These are phyloP conservation scores for Nesidiocoris tenuis DNA, from an alignment of 2,888 invertebrate species.

Conservation along the genomic window DNA sequence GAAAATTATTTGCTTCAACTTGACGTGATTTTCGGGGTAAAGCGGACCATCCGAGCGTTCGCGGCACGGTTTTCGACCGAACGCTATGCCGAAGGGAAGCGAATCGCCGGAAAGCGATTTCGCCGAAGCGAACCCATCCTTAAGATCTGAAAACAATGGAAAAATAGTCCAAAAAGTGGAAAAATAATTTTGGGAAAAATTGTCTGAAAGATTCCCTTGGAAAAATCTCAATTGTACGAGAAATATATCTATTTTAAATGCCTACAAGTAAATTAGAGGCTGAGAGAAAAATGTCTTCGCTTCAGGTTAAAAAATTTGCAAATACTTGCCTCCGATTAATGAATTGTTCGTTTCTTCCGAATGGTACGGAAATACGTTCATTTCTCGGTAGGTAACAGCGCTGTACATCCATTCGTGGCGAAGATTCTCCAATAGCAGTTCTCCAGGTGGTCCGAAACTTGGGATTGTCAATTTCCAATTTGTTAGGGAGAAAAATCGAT, in stretches of 20 bases:
- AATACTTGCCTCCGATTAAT: no score
- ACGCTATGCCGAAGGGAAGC: conserved; percentile 58
- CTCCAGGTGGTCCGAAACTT: conserved; percentile 58
- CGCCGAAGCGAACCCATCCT: conserved; percentile 45
- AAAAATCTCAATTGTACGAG: no score
- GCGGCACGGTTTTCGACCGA: conserved; percentile 49
- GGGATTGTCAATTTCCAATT: no score
- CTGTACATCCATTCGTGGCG: conserved; percentile 60
- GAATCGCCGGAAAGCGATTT: conserved; percentile 54
- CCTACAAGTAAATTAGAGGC: no score
- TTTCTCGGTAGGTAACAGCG: conserved; percentile 57
- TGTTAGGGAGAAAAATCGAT: no score
- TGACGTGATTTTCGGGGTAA: conserved; percentile 45
- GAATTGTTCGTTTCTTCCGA: no score
- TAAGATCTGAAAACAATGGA: conserved; percentile 47
- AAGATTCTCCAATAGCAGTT: conserved; percentile 59
- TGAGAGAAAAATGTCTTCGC: no score
- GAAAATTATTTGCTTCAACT: conserved; percentile 50
- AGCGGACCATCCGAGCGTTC: conserved; percentile 30
- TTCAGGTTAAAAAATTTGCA: no score
- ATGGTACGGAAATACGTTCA: conserved; percentile 55
- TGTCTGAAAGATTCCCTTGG: no score
- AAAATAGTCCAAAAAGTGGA: no score
- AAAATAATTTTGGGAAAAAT: no score
- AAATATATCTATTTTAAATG: no score